A percentile compares a stretch with the other conserved stretches of the same genome.
These are phyloP conservation scores for Amorpha juglandis DNA, from an alignment of 2,888 invertebrate genomes.

Conservation along the genomic window DNA sequence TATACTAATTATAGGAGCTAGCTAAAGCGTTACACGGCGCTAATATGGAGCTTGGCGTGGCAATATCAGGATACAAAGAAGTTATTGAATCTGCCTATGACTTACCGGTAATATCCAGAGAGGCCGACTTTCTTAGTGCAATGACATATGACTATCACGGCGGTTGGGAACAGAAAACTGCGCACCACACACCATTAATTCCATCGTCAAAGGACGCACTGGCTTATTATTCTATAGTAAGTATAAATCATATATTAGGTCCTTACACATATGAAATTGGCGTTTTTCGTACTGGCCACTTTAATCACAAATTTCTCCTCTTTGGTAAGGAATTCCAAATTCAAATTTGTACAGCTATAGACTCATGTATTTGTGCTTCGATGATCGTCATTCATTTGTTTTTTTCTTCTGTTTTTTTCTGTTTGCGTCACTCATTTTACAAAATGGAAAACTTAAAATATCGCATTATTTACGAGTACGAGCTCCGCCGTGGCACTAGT, in stretches of 20 bases:
- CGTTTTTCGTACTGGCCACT: too few species aligned
- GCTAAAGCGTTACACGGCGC: conserved; percentile 86
- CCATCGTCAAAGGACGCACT: conserved; percentile 87
- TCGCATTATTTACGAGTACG: too few species aligned
- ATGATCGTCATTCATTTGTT: too few species aligned
- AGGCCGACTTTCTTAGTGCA: conserved; percentile 91
- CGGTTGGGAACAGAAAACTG: conserved; percentile 92
- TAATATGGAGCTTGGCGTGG: conserved; percentile 90
- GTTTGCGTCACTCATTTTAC: too few species aligned
- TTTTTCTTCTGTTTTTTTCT: too few species aligned
- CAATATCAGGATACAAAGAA: conserved; percentile 95
- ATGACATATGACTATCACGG: conserved; percentile 96
- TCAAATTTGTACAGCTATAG: too few species aligned
- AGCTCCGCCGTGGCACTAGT: too few species aligned
- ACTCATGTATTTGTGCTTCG: too few species aligned
- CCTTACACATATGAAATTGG: too few species aligned
- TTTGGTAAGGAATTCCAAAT: too few species aligned
- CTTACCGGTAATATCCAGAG: conserved; percentile 86
- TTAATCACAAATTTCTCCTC: too few species aligned
- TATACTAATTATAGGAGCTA: conserved; percentile 81
- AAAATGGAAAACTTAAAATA: too few species aligned
- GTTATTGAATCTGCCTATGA: conserved; percentile 95
- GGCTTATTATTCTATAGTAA: conserved; percentile 91
- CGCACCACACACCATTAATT: conserved; percentile 92
- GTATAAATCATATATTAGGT: conserved; percentile 53